A percentile compares a stretch with the other conserved stretches of the same genome.
phyloP scores from a whole-genome alignment of 2,888 invertebrate genomes.

The Bruchidius siliquastri region DNA sequence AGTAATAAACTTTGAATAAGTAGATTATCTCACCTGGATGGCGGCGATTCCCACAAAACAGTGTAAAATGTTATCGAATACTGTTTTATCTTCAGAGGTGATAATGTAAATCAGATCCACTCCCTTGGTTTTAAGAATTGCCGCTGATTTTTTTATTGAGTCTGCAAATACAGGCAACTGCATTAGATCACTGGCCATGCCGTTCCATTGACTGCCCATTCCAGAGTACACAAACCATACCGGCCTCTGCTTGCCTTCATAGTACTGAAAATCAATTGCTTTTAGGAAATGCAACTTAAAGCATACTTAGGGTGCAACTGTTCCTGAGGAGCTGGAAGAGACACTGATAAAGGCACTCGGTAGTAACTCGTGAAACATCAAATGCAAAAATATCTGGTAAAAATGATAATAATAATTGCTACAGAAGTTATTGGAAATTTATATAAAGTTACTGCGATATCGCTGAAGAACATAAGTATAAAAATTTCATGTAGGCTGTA shows the following conservation, averaged over 20 bases:
- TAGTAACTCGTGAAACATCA: too few relatives aligned
- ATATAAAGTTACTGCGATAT: too few relatives aligned
- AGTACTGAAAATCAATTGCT: constrained; percentile 33
- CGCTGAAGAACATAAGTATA: too few relatives aligned
- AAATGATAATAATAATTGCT: too few relatives aligned
- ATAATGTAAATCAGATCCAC: constrained; percentile 61
- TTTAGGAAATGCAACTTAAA: too few relatives aligned
- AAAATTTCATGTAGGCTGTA: too few relatives aligned
- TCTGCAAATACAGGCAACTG: constrained; percentile 60
- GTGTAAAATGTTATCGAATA: constrained; percentile 62
- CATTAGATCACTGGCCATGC: constrained; percentile 65
- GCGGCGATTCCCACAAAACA: constrained; percentile 74
- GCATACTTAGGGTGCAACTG: too few relatives aligned
- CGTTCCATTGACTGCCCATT: constrained; percentile 72
- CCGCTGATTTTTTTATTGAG: constrained; percentile 57
- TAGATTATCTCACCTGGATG: constrained; percentile 46
- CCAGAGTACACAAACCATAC: constrained; percentile 69
- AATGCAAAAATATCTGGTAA: too few relatives aligned
- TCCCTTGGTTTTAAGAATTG: constrained; percentile 55
- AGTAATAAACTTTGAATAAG: constrained; percentile 1
- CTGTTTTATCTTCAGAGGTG: constrained; percentile 51
- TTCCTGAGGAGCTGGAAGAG: too few relatives aligned
- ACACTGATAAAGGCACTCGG: too few relatives aligned
- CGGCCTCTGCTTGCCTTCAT: constrained; percentile 47
- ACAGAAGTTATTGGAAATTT: too few relatives aligned